Percentiles rank a stretch among this genome's conserved stretches.
These are phyloP conservation scores for Bergia sp. DNA, from an alignment of 92 coral and sea anemone genomes.

Conservation along the genomic window DNA sequence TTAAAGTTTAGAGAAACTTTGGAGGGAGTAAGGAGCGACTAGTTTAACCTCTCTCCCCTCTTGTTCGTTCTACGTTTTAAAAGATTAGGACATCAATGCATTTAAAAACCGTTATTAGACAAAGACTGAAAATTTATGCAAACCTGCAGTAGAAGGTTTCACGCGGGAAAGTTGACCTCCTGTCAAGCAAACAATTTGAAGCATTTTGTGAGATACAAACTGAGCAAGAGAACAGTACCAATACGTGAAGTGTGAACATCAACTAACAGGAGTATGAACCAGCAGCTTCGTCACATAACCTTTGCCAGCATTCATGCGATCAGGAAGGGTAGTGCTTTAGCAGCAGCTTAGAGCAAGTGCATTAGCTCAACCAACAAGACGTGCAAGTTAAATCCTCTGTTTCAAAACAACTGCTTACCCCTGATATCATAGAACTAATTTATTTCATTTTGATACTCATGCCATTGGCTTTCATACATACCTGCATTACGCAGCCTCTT, in stretches of 20 bases:
- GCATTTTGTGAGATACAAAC: not conserved
- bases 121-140: not conserved
- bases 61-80: no score
- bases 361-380: not conserved
- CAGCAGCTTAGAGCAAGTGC: not conserved
- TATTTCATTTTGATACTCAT: no score
- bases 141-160: not conserved
- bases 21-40: no score
- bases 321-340: not conserved
- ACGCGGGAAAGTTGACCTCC: not conserved
- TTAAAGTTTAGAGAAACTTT: no score
- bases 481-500: not conserved
- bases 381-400: not conserved
- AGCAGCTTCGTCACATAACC: not conserved
- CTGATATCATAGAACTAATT: no score
- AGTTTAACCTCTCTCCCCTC: no score
- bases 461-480: not conserved
- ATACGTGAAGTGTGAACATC: not conserved
- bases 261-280: not conserved
- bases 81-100: not conserved
- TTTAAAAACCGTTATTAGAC: not conserved
- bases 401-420: no score
- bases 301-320: not conserved
- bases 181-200: not conserved
- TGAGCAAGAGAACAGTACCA: not conserved